Conservation (phyloP, 2,888 invertebrate species). For the Parnassius orleans region DNA sequence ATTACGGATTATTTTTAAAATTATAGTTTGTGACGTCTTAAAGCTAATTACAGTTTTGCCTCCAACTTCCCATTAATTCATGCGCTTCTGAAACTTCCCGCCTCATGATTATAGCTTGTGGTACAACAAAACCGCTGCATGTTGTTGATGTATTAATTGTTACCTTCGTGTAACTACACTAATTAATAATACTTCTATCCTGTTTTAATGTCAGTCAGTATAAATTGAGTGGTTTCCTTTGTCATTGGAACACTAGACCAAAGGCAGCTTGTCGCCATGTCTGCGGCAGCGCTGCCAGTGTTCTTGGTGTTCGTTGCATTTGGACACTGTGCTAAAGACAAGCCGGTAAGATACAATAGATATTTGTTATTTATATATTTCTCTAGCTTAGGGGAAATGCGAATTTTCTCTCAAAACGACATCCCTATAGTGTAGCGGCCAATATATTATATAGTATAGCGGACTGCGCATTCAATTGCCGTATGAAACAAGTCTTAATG, state of each 20-base stretch:
- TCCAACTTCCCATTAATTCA: conserved; percentile 36
- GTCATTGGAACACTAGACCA: conserved; percentile 20
- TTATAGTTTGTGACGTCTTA: conserved; percentile 13
- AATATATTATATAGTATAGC: too few species aligned
- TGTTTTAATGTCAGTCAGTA: conserved; percentile 11
- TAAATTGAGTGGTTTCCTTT: conserved; percentile 7
- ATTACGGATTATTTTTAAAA: not conserved
- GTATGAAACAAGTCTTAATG: too few species aligned
- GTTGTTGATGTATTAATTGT: conserved; percentile 56
- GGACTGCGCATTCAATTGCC: too few species aligned
- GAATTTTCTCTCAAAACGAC: too few species aligned
- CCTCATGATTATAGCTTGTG: conserved; percentile 60
- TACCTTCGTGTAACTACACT: conserved; percentile 45
- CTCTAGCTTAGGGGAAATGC: too few species aligned
- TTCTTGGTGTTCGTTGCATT: conserved; percentile 47
- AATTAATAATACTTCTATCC: conserved; percentile 14
- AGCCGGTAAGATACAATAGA: conserved; percentile 50
- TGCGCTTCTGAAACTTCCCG: conserved; percentile 54
- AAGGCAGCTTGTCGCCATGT: conserved; percentile 56
- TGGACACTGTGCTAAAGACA: conserved; percentile 54
- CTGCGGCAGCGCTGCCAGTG: conserved; percentile 48
- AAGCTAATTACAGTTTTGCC: conserved; percentile 19
- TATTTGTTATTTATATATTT: not conserved
- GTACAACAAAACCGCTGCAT: conserved; percentile 41
- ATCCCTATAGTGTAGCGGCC: too few species aligned